Base-by-base conservation (phyloP, 2,113 vertebrate species). In the Pantherophis guttatus region DNA sequence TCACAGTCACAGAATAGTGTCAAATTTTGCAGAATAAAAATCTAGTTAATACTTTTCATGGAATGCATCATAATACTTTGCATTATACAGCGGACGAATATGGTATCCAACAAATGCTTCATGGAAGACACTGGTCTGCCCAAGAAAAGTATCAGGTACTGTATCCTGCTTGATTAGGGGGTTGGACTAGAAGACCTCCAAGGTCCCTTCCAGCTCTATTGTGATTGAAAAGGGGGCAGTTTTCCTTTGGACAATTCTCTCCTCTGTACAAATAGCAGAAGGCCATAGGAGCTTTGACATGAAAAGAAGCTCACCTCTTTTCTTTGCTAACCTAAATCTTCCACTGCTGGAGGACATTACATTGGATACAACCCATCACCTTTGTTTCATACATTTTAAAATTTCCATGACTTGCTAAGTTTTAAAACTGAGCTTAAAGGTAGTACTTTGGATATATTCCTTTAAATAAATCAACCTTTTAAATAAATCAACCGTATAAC, bases 381-480 rank as follows among this genome's bases (percentile, higher is more conserved):
- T 90, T 21, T 92, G 90, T 33, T 58, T 39, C 12, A 81, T 81
- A 81, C 33, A 81, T 81, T 81, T 81, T 39, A 39, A 81, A 3
- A 93, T 93, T 96, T 94, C 91, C 26, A 88, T 86, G 23, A 13
- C 91, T 92, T 95, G 92, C 19, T 88, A 92, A 91, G 89, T 8
- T 55, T 86, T 88, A 85, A 52, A 39, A 70, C 85, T 91, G 5
- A 75, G n/a, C n/a, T 75, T 75, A 33, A 75, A 39, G 70, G n/a
- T 19, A 39, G 70, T 39, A 39, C n/a, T 81, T 81, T 81, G 6
- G n/a, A 81, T 81, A 81, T 19, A 19, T 39, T 81, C 70, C 15
- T 81, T 70, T 50, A 65, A 19, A 70, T 70, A 70, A 70, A 70
- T 15, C 62, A 57, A 88, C 44, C 65, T 87, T 57, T 53, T n/a